Evolutionary conservation across 2,888 invertebrate genomes (phyloP).

Genomic region (Volucella zonaria): DNA sequence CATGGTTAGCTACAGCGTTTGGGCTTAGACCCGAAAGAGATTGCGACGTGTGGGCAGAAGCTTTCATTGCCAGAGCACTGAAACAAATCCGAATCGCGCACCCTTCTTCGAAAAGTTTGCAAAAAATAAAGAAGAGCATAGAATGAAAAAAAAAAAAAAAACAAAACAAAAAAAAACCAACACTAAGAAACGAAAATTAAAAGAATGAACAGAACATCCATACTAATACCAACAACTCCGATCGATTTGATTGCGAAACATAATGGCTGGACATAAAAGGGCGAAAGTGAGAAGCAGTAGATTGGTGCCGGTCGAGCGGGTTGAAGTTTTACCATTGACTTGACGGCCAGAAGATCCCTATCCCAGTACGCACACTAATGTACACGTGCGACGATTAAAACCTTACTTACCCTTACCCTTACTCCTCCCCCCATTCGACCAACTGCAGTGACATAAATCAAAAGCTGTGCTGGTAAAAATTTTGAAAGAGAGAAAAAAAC

Average conservation of each 20-base stretch:
- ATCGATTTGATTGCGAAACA: constrained; percentile 72
- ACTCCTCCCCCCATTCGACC: constrained; percentile 2
- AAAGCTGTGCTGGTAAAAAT: constrained; percentile 63
- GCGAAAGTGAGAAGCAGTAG: constrained; percentile 68
- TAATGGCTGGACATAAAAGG: constrained; percentile 59
- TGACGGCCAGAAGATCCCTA: constrained; percentile 39
- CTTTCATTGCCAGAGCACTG: constrained; percentile 61
- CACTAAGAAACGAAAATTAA: constrained; percentile 66
- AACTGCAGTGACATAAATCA: constrained; percentile 71
- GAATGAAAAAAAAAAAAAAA: constrained; percentile 33
- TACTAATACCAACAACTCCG: constrained; percentile 48
- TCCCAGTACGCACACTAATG: constrained; percentile 53
- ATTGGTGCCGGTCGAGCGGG: constrained; percentile 29
- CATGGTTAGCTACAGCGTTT: constrained; percentile 10
- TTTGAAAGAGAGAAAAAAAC: constrained; percentile 51
- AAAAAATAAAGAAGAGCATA: constrained; percentile 37
- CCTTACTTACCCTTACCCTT: not conserved
- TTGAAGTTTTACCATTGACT: constrained; percentile 29
- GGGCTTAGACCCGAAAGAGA: constrained; percentile 12
- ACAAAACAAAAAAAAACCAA: constrained; percentile 46
- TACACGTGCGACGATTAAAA: constrained; percentile 38
- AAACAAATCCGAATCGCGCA: constrained; percentile 60
- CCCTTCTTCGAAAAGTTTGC: constrained; percentile 48
- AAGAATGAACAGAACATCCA: constrained; percentile 55
- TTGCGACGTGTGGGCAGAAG: constrained; percentile 37